Evolutionary conservation across 2,888 invertebrate genomes (phyloP).

Genomic region (Erpobdella octoculata): DNA sequence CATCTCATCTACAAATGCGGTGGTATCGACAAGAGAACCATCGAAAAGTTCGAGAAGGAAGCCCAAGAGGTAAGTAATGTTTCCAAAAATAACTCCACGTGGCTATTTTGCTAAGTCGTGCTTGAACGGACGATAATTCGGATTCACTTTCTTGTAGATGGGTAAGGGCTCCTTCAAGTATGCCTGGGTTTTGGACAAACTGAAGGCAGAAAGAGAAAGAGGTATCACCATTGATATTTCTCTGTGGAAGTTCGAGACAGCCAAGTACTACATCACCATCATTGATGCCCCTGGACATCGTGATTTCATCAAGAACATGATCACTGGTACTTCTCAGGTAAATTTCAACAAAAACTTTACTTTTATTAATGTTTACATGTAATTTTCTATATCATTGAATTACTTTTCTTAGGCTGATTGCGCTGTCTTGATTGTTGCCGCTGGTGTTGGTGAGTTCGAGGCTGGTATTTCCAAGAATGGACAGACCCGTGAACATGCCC

Average conservation of each 20-base stretch:
- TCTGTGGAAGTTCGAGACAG: conserved; percentile 94
- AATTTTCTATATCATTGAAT: no score
- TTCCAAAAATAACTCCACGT: no score
- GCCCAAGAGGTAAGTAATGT: conserved; percentile 78
- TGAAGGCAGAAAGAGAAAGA: conserved; percentile 99
- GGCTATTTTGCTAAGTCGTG: no score
- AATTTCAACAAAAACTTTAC: no score
- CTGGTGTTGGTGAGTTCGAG: conserved; percentile 98
- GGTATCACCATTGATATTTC: conserved; percentile 98
- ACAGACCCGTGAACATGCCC: conserved; percentile 96
- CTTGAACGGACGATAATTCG: no score
- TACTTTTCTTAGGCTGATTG: no score
- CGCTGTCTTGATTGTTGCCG: conserved; percentile 95
- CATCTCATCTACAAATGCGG: conserved; percentile 99
- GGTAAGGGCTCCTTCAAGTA: conserved; percentile 99
- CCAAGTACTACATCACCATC: conserved; percentile 92
- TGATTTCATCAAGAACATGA: conserved; percentile 99
- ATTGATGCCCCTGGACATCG: conserved; percentile 99
- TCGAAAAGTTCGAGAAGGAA: conserved; percentile 99
- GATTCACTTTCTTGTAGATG: conserved; percentile 66
- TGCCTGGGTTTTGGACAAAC: conserved; percentile 99
- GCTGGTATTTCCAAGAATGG: conserved; percentile 99
- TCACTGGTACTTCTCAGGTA: conserved; percentile 78
- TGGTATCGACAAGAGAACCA: conserved; percentile 99
- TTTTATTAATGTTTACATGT: no score